Base-by-base conservation (phyloP, 2,888 invertebrate species). In the Polydrusus tereticollis region DNA sequence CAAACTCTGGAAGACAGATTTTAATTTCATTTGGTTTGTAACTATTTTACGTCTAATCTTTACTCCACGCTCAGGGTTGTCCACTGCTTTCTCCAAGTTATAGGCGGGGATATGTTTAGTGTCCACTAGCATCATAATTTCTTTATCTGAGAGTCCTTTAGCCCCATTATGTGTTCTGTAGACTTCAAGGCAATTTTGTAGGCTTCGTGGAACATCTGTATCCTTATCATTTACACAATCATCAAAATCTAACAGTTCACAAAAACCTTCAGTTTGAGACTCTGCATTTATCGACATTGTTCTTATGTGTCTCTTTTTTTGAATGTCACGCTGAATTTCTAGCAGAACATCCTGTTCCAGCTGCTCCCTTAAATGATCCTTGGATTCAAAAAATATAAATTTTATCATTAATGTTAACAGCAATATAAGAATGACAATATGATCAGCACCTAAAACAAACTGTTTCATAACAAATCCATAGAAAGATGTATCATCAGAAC, bases 301-400 rank as follows among this genome's bases (percentile, higher is more conserved):
- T 55, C 79, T 68, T 20, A 41, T 59, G 18, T 72, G 66, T 58
- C 68, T 72, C 70, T 76, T 69, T 21, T 73, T 72, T 12, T 71
- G 74, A 43, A 77, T 69, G 29, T 64, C 73, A 29, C 20, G 73
- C 36, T 74, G 73, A 26, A 69, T 57, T 60, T 77, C 76, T n/a
- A 55, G 38, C 16, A 69, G 45, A 36, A 73, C 62, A 20, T 73
- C 73, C 43, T 79, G 73, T 23, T 64, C 71, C 23, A 79, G 58
- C n/a, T 78, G 75, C 18, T 77, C 77, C 50, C 41, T 74, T 23
- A 80, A 72, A 69, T 79, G 76, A 12, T 80, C 80, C 52, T 79
- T 91, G 79, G 93, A 92, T 83, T 97, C 97, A 80, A 96, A 96
- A 86, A 96, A 95, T 70, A 96, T 89, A 82, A 96, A 97, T 86